A percentile compares a stretch with the other conserved stretches of the same genome.
phyloP scores from a whole-genome alignment of 1,140 invertebrate genomes.

The Aphis gossypii region DNA sequence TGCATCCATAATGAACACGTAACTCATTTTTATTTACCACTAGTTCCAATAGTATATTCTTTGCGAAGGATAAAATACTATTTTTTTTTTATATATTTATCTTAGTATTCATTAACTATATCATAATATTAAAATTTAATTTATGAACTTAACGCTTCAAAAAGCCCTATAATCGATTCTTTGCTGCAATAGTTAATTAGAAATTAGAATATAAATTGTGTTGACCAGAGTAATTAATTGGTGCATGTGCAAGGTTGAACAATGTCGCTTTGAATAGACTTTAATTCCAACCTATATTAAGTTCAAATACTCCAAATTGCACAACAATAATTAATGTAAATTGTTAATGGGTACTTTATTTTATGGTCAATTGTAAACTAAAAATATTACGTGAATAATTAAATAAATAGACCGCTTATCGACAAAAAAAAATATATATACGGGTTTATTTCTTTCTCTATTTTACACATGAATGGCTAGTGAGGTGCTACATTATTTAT shows the following conservation, averaged over 20 bases:
- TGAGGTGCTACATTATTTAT: not conserved
- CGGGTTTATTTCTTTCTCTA: not conserved
- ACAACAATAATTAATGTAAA: not conserved
- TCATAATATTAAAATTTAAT: not conserved
- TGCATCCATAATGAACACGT: not conserved
- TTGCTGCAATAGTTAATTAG: not conserved
- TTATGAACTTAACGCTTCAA: not conserved
- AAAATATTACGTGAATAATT: not conserved
- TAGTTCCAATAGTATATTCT: no score
- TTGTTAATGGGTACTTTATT: not conserved
- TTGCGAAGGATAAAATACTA: no score
- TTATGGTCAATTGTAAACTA: not conserved
- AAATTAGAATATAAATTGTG: not conserved
- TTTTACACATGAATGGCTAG: not conserved
- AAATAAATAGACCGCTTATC: not conserved
- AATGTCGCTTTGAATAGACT: constrained; percentile 25
- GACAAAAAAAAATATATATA: not conserved
- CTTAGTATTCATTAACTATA: no score
- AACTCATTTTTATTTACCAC: not conserved
- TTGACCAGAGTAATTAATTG: constrained; percentile 4
- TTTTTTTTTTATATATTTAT: no score
- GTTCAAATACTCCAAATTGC: not conserved
- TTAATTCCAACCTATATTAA: constrained; percentile 22
- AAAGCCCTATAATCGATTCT: not conserved
- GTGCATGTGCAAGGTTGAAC: constrained; percentile 38